These are phyloP conservation scores for Bolborhynchus lineola DNA, from an alignment of 2,113 vertebrate genomes.

Conservation along the genomic window DNA sequence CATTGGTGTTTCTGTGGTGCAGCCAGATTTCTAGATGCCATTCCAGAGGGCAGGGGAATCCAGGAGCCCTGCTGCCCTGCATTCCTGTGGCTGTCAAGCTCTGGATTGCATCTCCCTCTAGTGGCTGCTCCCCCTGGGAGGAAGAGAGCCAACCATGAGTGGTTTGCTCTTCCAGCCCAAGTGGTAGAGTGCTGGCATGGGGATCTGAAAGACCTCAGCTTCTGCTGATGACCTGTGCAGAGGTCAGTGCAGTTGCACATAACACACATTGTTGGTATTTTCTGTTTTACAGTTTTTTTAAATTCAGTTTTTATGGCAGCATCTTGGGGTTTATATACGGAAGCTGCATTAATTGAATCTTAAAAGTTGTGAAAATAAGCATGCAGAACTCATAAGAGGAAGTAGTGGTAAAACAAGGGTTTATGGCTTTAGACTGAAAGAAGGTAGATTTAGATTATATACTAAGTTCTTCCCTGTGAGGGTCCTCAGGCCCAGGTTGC, in stretches of 20 bases:
- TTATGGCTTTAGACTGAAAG: not conserved
- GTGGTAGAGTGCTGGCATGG: not conserved
- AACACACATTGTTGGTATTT: fast-evolving
- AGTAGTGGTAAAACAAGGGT: not conserved
- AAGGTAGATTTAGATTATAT: not conserved
- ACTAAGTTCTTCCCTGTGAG: not conserved
- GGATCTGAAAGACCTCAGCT: not conserved
- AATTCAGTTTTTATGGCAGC: not conserved
- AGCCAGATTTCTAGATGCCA: not conserved
- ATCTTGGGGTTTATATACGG: fast-evolving
- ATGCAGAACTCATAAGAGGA: not conserved
- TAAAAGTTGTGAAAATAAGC: not conserved
- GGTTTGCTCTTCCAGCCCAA: not conserved
- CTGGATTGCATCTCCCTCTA: not conserved
- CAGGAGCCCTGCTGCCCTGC: not conserved
- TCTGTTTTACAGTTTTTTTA: not conserved
- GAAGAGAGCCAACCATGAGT: not conserved
- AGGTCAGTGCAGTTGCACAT: not conserved
- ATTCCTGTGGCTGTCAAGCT: not conserved
- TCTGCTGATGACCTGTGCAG: not conserved
- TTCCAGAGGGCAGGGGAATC: not conserved
- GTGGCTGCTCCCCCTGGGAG: not conserved
- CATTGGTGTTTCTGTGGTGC: fast-evolving
- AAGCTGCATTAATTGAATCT: not conserved
- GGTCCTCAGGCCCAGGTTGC: not conserved